Evolutionary conservation across 2,888 invertebrate genomes (phyloP), one percentile per base, ranked within the genome.

Genomic region (Phytoseiulus persimilis): DNA sequence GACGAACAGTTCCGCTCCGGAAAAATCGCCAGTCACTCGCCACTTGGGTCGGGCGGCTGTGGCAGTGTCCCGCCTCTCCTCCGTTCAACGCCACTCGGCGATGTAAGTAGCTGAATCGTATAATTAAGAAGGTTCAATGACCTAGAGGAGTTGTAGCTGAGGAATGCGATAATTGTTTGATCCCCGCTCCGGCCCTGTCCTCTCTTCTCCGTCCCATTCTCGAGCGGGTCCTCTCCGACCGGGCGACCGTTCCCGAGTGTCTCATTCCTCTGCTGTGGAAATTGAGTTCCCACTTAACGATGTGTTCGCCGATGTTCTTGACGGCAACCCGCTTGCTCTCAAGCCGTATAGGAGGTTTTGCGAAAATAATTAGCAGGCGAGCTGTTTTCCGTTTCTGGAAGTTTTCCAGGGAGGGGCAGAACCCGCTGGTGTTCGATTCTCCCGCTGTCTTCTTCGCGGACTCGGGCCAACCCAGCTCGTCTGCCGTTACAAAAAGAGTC

Each of bases 101-200:
- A 65, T 65, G 65, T 65, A 65, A 65, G 65, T 65, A 65, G 65
- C 65, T 65, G 65, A 65, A 65, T 65, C 65, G 65, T 65, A 65
- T 65, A 65, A 65, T 65, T 65, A 65, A 65, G 65, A 18, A 23
- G 65, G 65, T 65, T 65, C 65, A 65, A 65, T 65, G 65, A 65
- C 65, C 65, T 65, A 3, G 65, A 65, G 65, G 65, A 65, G 23
- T 65, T 65, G 65, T 28, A 28, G 14, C 65, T 14, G 5, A 14
- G 65, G 65, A 65, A 65, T 65, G 65, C 65, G 65, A 65, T 65
- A 65, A 65, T 65, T 65, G 65, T 65, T 65, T 65, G 65, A 65
- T 65, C 65, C 65, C 65, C 65, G 14, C 65, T 18, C 65, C 18
- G 65, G 18, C 23, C 5, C 65, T 65, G 11, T 18, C 65, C 39